Evolutionary conservation across 2,888 invertebrate species (phyloP).

Genomic region (Ormyrus nitidulus): DNA sequence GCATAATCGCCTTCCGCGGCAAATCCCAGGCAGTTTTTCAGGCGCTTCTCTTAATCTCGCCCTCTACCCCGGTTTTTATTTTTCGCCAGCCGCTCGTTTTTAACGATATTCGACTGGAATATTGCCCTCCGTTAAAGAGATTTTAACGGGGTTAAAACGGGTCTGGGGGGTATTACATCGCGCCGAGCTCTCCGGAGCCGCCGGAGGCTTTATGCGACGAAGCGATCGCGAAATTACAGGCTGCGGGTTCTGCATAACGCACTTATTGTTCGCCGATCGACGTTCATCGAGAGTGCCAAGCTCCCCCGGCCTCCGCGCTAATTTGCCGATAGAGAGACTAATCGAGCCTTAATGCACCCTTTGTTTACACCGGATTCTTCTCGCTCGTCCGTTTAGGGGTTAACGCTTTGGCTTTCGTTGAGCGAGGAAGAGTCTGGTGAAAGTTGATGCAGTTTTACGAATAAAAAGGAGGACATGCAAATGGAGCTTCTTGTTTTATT

Average conservation of each 20-base stretch:
- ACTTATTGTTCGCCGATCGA: conserved; percentile 36
- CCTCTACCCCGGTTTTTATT: no score
- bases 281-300: not conserved
- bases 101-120: not conserved
- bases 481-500: no score
- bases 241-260: conserved; percentile 27
- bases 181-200: not conserved
- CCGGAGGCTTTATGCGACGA: not conserved
- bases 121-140: conserved; percentile 32
- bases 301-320: not conserved
- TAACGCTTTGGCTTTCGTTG: no score
- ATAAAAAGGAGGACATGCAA: not conserved
- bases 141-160: conserved; percentile 33
- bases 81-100: not conserved
- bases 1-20: no score
- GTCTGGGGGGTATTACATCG: not conserved
- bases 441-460: not conserved
- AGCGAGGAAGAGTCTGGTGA: no score
- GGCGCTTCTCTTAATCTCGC: no score
- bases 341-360: not conserved
- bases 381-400: no score
- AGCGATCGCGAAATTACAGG: not conserved
- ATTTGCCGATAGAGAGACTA: conserved; percentile 18
- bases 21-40: no score
- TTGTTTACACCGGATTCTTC: not conserved